phyloP scores from a whole-genome alignment of 2,113 vertebrate species.

The Onychorhynchus coronatus region DNA sequence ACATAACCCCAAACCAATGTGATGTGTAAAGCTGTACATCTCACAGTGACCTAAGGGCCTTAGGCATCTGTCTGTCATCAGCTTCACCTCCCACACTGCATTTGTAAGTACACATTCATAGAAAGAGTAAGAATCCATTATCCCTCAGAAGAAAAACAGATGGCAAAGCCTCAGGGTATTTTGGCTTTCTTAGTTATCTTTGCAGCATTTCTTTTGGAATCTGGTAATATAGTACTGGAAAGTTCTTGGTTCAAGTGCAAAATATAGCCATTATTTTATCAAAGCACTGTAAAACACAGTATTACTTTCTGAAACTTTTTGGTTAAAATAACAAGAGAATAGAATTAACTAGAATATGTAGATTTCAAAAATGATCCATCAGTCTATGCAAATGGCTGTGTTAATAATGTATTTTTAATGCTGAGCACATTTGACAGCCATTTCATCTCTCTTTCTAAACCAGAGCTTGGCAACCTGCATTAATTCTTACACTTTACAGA shows the following conservation, averaged over 20 bases:
- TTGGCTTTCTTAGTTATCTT: not conserved
- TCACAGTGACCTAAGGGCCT: not conserved
- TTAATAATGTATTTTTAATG: constrained; percentile 61
- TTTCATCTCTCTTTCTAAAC: constrained; percentile 51
- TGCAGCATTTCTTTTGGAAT: not conserved
- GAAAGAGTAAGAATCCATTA: not conserved
- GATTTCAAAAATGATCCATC: constrained; percentile 67
- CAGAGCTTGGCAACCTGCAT: constrained; percentile 49
- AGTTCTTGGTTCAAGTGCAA: not conserved
- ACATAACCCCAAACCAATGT: not conserved
- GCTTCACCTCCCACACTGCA: not conserved
- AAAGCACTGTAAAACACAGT: not conserved
- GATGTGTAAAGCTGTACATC: not conserved
- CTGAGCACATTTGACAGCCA: constrained; percentile 65
- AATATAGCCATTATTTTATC: not conserved
- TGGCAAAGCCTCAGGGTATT: not conserved
- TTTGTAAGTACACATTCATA: not conserved
- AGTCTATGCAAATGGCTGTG: constrained; percentile 56
- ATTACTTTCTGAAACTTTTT: constrained; percentile 32
- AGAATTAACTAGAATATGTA: constrained; percentile 51
- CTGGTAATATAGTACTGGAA: not conserved
- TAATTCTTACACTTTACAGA: constrained; percentile 55
- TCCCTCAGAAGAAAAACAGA: not conserved
- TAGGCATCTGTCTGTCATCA: not conserved
- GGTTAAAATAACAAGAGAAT: constrained; percentile 49